These are phyloP conservation scores for Pseudanteris insignis DNA, from an alignment of 2,888 invertebrate species.

Conservation along the genomic window DNA sequence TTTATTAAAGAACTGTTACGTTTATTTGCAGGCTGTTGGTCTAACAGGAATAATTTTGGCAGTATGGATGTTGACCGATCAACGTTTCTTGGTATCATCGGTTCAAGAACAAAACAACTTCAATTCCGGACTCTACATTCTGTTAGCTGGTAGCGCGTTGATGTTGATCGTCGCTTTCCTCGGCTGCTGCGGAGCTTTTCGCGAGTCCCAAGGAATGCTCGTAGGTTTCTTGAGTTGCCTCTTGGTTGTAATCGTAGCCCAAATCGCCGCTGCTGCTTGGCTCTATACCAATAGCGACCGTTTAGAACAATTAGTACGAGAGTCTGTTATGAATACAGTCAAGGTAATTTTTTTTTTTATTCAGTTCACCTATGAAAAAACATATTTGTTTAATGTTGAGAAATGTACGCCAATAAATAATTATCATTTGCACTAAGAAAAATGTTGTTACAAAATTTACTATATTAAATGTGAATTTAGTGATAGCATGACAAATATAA, in stretches of 20 bases:
- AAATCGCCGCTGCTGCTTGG: conserved; percentile 82
- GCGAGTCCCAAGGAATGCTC: conserved; percentile 81
- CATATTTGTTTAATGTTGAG: no score
- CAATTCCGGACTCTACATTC: conserved; percentile 76
- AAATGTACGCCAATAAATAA: no score
- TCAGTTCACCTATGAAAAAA: no score
- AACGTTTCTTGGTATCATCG: conserved; percentile 77
- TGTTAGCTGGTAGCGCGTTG: conserved; percentile 77
- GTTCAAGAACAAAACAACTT: conserved; percentile 73
- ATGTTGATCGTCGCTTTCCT: conserved; percentile 81
- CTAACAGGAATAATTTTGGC: conserved; percentile 75
- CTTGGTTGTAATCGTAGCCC: conserved; percentile 79
- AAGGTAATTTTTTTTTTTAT: conserved; percentile 52
- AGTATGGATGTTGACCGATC: conserved; percentile 82
- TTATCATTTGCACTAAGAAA: no score
- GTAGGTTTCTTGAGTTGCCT: conserved; percentile 82
- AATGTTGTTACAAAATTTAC: no score
- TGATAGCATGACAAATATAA: no score
- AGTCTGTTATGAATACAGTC: conserved; percentile 58
- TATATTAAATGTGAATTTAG: no score
- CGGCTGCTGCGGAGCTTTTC: conserved; percentile 84
- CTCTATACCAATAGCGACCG: conserved; percentile 77
- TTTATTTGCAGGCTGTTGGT: conserved; percentile 75
- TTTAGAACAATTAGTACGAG: conserved; percentile 73
- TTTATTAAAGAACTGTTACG: no score